Conservation (phyloP, 2,888 invertebrate genomes). For the Halictus quadricinctus region DNA sequence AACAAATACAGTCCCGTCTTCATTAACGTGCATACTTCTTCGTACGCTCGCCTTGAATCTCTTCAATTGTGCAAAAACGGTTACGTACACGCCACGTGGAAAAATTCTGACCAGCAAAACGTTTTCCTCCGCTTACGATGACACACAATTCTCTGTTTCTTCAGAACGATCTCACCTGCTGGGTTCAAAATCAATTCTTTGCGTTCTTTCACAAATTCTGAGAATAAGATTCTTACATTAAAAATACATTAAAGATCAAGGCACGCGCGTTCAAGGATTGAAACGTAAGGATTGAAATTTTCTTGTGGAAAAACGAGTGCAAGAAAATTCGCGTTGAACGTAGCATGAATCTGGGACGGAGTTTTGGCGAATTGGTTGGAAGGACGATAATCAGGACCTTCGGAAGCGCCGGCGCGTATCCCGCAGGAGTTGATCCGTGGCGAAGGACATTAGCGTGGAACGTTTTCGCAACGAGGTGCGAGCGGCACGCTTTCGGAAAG, state of each 20-base stretch:
- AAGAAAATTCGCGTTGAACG: too few species aligned
- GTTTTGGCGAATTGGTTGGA: not conserved
- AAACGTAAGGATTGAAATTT: too few species aligned
- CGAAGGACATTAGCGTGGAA: not conserved
- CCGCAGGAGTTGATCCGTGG: not conserved
- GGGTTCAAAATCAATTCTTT: too few species aligned
- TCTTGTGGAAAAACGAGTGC: too few species aligned
- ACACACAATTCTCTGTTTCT: not conserved
- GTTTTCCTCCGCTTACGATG: not conserved
- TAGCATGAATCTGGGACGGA: not conserved
- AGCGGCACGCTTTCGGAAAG: constrained; percentile 29
- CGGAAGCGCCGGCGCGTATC: not conserved
- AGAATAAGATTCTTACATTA: too few species aligned
- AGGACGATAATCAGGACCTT: not conserved
- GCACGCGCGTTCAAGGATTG: too few species aligned
- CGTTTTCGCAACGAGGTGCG: constrained; percentile 30
- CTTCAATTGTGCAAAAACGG: not conserved
- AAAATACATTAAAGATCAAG: too few species aligned
- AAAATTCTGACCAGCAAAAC: not conserved
- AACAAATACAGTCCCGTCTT: not conserved
- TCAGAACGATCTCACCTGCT: not conserved
- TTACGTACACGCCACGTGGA: not conserved
- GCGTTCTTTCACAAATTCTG: not conserved
- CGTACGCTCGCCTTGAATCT: not conserved
- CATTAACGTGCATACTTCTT: not conserved